phyloP scores from a whole-genome alignment of 2,888 invertebrate genomes.

The Mythimna ferrago region DNA sequence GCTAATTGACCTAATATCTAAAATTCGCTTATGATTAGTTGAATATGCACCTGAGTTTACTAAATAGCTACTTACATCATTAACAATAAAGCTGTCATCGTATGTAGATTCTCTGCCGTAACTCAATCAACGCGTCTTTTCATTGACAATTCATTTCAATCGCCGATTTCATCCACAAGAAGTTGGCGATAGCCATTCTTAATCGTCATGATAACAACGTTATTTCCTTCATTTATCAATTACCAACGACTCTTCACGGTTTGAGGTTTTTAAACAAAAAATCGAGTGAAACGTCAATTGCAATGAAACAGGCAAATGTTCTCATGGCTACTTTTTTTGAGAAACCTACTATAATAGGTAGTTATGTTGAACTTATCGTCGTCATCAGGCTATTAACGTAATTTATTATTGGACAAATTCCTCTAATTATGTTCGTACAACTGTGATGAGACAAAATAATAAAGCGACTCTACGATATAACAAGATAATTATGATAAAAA shows the following conservation, averaged over 20 bases:
- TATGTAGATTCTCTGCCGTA: background rate
- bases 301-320: constrained; percentile 74
- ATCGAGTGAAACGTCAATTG: constrained; percentile 75
- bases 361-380: constrained; percentile 69
- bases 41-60: no score
- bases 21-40: background rate
- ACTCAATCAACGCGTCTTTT: background rate
- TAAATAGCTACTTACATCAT: no score
- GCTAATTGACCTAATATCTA: background rate
- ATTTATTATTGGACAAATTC: constrained; percentile 56
- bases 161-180: constrained; percentile 18
- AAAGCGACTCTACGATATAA: background rate
- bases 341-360: constrained; percentile 68
- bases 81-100: background rate
- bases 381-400: constrained; percentile 61
- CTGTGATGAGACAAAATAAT: constrained; percentile 8
- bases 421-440: constrained; percentile 36
- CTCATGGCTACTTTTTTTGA: constrained; percentile 77
- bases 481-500: no score
- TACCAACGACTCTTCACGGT: constrained; percentile 66
- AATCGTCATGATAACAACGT: constrained; percentile 22
- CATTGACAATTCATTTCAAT: constrained; percentile 1
- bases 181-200: constrained; percentile 31
- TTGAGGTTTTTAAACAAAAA: constrained; percentile 74
- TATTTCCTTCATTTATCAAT: constrained; percentile 55